A percentile compares a stretch with the other conserved stretches of the same genome.
Conservation (phyloP, 2,797 vertebrate genomes). For the Sylvia borin region DNA sequence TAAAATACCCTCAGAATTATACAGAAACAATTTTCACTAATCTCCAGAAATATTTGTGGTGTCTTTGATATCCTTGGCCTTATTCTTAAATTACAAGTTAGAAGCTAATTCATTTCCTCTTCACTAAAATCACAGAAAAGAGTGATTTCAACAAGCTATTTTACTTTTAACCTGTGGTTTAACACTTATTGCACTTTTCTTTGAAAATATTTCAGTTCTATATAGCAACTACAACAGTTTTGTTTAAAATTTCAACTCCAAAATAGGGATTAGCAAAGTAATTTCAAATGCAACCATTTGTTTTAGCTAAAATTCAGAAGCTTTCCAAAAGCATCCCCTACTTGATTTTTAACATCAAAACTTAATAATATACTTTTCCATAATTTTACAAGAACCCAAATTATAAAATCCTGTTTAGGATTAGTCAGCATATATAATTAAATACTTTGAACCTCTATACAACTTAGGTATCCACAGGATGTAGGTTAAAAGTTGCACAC, state of each 20-base stretch:
- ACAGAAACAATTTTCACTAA: not conserved
- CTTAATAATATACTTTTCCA: not conserved
- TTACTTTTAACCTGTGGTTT: not conserved
- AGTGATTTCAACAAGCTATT: not conserved
- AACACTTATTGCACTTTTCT: not conserved
- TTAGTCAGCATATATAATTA: not conserved
- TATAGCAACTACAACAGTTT: not conserved
- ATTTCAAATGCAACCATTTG: not conserved
- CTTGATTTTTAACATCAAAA: not conserved
- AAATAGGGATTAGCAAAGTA: not conserved
- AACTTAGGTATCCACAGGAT: not conserved
- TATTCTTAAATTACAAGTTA: not conserved
- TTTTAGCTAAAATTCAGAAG: not conserved
- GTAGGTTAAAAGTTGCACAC: not conserved
- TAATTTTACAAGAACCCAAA: not conserved
- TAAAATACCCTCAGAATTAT: not conserved
- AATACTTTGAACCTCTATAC: not conserved
- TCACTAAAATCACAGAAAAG: not conserved
- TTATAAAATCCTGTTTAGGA: not conserved
- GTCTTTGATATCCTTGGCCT: not conserved
- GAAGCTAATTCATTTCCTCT: not conserved
- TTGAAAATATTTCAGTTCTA: not conserved
- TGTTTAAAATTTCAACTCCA: not conserved
- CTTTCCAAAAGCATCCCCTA: not conserved
- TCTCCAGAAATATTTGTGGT: not conserved